These are phyloP conservation scores for Cottoperca gobio DNA, from an alignment of 2,797 vertebrate species.

Conservation along the genomic window DNA sequence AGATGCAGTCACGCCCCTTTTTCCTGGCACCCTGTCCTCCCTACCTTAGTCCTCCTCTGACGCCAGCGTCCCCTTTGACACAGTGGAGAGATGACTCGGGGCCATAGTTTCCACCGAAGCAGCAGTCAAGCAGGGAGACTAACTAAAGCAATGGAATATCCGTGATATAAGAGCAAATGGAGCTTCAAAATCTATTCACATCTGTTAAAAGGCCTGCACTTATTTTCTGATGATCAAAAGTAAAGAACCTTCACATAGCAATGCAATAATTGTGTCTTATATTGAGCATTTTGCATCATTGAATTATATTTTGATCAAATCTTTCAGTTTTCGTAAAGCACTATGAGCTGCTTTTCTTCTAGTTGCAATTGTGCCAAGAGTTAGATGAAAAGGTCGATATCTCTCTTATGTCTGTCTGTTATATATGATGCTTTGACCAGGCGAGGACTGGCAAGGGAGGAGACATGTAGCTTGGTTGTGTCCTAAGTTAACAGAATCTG, in stretches of 20 bases:
- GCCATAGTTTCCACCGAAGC: conserved; percentile 54
- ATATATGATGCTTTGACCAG: too few species aligned
- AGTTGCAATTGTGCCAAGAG: background rate
- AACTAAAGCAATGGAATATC: conserved; percentile 17
- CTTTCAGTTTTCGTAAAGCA: background rate
- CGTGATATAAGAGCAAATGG: conserved; percentile 16
- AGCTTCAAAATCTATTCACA: conserved; percentile 8
- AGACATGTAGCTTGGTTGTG: too few species aligned
- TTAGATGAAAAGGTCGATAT: background rate
- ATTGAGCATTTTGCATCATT: background rate
- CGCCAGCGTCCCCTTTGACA: conserved; percentile 64
- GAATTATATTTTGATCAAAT: background rate
- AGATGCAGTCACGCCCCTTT: conserved; percentile 81
- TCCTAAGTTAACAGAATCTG: too few species aligned
- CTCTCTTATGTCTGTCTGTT: background rate
- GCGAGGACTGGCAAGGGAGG: too few species aligned
- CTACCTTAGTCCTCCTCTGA: conserved; percentile 69
- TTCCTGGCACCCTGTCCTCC: conserved; percentile 75
- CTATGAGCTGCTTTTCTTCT: background rate
- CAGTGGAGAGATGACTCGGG: conserved; percentile 54
- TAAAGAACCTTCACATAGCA: background rate
- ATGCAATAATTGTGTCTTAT: background rate
- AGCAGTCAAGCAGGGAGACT: conserved; percentile 1
- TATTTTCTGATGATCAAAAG: background rate
- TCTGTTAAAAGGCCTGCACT: conserved; percentile 5